Conservation (phyloP, 2,113 vertebrate species). For the Canis aureus region DNA sequence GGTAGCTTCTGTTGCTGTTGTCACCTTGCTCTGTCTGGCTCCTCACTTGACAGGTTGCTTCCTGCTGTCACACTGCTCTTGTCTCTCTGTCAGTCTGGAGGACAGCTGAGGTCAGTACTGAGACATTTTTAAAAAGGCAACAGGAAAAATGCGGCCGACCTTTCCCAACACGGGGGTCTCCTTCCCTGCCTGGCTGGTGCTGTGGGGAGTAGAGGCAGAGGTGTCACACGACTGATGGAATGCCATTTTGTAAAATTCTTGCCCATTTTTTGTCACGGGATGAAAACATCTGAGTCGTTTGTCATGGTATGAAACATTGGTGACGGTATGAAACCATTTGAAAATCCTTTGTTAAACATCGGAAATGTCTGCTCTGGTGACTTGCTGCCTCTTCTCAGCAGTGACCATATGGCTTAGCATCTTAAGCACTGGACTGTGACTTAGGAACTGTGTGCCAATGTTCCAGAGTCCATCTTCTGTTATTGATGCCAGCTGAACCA, state of each 20-base stretch:
- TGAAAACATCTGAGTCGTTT: too few relatives aligned
- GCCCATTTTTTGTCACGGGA: not conserved
- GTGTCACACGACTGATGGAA: not conserved
- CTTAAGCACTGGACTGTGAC: not conserved
- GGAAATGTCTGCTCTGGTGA: not conserved
- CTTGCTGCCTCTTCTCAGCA: not conserved
- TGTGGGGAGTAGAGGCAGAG: not conserved
- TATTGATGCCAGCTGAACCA: constrained; percentile 35
- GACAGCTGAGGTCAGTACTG: not conserved
- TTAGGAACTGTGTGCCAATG: not conserved
- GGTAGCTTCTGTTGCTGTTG: not conserved
- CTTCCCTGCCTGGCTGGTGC: not conserved
- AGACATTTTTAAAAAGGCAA: not conserved
- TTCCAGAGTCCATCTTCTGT: not conserved
- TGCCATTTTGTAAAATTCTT: not conserved
- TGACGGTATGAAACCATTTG: not conserved
- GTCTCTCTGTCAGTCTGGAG: not conserved
- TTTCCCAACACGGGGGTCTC: not conserved
- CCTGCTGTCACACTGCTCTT: not conserved
- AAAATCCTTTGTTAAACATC: not conserved
- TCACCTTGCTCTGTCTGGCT: too few relatives aligned
- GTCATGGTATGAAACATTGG: not conserved
- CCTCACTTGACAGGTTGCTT: not conserved
- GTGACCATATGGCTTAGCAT: not conserved
- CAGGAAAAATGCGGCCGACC: not conserved